These are phyloP conservation scores for Prosopocoilus inquinatus DNA, from an alignment of 2,888 invertebrate genomes.

Conservation along the genomic window DNA sequence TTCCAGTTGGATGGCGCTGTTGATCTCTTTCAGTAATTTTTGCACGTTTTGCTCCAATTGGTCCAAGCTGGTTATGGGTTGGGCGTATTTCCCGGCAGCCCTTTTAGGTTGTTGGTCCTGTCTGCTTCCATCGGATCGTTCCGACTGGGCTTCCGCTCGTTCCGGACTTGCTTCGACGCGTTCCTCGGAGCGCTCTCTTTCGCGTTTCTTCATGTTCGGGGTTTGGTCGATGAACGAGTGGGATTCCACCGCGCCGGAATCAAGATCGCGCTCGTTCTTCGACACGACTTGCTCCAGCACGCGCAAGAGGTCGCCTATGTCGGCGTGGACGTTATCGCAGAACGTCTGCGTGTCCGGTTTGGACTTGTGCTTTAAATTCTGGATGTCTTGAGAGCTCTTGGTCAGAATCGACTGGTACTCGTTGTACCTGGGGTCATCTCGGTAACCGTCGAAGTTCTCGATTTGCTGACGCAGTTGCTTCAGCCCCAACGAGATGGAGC, in stretches of 20 bases:
- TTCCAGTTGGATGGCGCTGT: constrained; percentile 22
- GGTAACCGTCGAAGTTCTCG: constrained; percentile 19
- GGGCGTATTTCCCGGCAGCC: neutral
- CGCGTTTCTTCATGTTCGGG: constrained; percentile 6
- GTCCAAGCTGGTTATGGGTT: constrained; percentile 14
- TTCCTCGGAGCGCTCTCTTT: constrained; percentile 4
- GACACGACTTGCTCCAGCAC: constrained; percentile 22
- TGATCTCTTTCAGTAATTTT: constrained; percentile 26
- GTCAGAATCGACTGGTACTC: constrained; percentile 22
- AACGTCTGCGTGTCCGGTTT: constrained; percentile 16
- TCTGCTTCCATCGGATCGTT: neutral
- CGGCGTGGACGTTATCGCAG: constrained; percentile 20
- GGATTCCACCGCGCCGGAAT: constrained; percentile 33
- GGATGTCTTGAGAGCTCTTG: constrained; percentile 16
- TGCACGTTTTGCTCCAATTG: constrained; percentile 22
- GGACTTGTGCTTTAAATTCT: constrained; percentile 16
- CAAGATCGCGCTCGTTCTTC: constrained; percentile 27
- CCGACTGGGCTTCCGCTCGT: neutral
- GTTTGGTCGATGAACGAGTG: constrained; percentile 30
- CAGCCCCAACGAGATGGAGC: constrained; percentile 7
- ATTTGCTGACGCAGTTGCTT: constrained; percentile 16
- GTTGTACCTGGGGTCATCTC: constrained; percentile 19
- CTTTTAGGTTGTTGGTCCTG: neutral
- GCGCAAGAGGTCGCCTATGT: constrained; percentile 21
- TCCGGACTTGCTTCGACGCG: neutral